phyloP scores from a whole-genome alignment of 1,140 invertebrate genomes.

The Hetaerina americana region DNA sequence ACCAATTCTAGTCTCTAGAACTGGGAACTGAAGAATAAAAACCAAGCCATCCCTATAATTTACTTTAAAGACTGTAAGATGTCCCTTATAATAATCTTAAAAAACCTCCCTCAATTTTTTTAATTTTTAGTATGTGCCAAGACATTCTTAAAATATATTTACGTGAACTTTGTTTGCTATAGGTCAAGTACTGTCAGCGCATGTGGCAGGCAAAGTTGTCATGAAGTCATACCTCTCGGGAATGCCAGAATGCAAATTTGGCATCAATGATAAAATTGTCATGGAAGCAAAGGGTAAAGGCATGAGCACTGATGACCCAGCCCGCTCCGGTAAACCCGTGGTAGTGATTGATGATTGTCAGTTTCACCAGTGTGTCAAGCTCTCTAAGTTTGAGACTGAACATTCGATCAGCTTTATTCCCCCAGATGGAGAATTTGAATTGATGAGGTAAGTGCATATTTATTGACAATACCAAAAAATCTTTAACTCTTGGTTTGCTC shows the following conservation, averaged over 20 bases:
- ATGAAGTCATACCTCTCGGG: constrained; percentile 99
- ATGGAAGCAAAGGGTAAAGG: constrained; percentile 93
- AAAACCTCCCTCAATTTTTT: constrained; percentile 3
- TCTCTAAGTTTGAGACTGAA: constrained; percentile 99
- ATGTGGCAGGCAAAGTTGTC: constrained; percentile 97
- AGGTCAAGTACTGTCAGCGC: constrained; percentile 96
- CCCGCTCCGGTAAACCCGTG: constrained; percentile 80
- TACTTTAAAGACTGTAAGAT: background rate
- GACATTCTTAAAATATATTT: background rate
- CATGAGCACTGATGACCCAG: constrained; percentile 65
- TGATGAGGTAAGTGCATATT: constrained; percentile 71
- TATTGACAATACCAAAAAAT: background rate
- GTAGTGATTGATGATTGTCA: constrained; percentile 99
- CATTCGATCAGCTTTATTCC: constrained; percentile 99
- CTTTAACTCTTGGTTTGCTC: too few species aligned
- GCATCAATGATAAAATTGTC: constrained; percentile 98
- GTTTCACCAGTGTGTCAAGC: constrained; percentile 99
- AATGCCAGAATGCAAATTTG: constrained; percentile 99
- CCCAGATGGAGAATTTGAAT: constrained; percentile 98
- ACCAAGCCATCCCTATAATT: too few species aligned
- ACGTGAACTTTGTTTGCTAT: constrained; percentile 18
- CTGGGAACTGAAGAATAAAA: too few species aligned
- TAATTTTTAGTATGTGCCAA: background rate
- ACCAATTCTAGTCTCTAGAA: too few species aligned
- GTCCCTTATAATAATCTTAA: background rate